A percentile compares a stretch with the other conserved stretches of the same genome.
phyloP scores from a whole-genome alignment of 1,140 invertebrate genomes.

The Meloidogyne hapla region DNA sequence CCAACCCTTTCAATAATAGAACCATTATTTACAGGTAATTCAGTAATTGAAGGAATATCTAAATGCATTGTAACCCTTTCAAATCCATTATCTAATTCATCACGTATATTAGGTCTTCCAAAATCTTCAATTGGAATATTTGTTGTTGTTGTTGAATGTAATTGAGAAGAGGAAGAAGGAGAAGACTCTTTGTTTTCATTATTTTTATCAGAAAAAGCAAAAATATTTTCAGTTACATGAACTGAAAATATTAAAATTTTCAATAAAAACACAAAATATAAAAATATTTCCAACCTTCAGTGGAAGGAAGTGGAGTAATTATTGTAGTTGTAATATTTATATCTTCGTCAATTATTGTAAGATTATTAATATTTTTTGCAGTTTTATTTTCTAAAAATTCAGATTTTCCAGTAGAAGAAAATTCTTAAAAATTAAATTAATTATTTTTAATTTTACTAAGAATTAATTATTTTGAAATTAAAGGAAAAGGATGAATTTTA shows the following conservation, averaged over 20 bases:
- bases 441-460: neutral
- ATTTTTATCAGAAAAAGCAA: no score
- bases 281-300: neutral
- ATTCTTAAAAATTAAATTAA: neutral
- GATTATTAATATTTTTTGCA: neutral
- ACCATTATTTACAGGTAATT: neutral
- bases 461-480: no score
- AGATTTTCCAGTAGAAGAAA: neutral
- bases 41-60: neutral
- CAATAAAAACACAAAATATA: neutral
- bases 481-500: no score
- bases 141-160: neutral
- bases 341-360: neutral
- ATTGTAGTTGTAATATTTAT: neutral
- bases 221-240: no score
- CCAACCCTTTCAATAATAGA: neutral
- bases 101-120: conserved; percentile 4
- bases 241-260: no score
- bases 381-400: neutral
- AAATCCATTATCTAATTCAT: conserved; percentile 17
- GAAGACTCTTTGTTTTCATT: no score
- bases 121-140: neutral
- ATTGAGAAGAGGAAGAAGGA: neutral
- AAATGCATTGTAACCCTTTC: conserved; percentile 8
- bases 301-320: neutral